phyloP scores from a whole-genome alignment of 2,797 vertebrate species.

The Xyrichtys novacula region DNA sequence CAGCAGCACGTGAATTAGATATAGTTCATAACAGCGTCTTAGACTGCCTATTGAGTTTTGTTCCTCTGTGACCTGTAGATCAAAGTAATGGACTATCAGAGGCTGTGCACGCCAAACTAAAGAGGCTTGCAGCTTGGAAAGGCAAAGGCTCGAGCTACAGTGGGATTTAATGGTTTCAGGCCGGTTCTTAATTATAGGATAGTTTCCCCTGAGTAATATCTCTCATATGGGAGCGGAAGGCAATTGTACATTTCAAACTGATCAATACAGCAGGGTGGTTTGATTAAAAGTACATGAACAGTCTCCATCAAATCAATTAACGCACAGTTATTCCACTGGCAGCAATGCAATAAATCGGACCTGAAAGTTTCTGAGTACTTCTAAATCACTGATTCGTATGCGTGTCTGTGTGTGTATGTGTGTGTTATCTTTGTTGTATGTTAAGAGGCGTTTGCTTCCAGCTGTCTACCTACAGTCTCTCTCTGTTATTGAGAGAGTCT shows the following conservation, averaged over 20 bases:
- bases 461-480: neutral
- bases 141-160: conserved; percentile 42
- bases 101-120: conserved; percentile 60
- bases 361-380: neutral
- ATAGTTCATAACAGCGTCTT: conserved; percentile 69
- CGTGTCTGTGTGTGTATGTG: neutral
- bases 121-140: conserved; percentile 30
- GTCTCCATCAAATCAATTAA: conserved; percentile 61
- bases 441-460: neutral
- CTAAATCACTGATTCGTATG: neutral
- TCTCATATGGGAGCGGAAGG: conserved; percentile 47
- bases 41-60: conserved; percentile 73
- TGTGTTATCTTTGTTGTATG: neutral
- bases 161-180: conserved; percentile 76
- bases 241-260: conserved; percentile 64
- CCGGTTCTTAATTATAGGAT: conserved; percentile 76
- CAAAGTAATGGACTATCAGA: conserved; percentile 80
- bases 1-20: conserved; percentile 64
- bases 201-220: conserved; percentile 66
- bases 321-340: conserved; percentile 33
- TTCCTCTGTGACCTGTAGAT: conserved; percentile 79
- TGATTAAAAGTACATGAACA: conserved; percentile 65
- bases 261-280: conserved; percentile 71
- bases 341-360: conserved; percentile 25
- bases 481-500: conserved; percentile 1